Base-by-base conservation (phyloP, 2,113 vertebrate species). In the Tragulus kanchil region DNA sequence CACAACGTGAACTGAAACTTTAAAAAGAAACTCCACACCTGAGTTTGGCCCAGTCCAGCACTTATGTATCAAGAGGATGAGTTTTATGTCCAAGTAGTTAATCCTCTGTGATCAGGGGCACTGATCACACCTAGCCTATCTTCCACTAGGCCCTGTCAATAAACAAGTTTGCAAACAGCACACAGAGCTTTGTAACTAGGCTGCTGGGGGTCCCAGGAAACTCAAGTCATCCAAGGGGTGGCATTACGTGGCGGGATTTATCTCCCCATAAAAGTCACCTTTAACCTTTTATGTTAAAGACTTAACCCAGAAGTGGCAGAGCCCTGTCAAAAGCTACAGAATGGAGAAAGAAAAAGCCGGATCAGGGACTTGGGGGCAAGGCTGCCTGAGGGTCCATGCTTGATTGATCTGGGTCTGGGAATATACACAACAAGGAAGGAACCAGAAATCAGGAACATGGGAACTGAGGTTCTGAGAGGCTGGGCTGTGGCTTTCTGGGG, bases 261-360 rank as follows among this genome's bases (percentile, higher is more conserved):
- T 19, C 54, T 77, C 36, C 36, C 36, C 36, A 36, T 36, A 36
- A 36, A 36, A 36, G 58, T 48, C 12, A 65, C 59, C 50, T 87
- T 67, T 93, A 86, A 86, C 52, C 64, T 87, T 82, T n/a, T 45
- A 92, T 26, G 36, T 59, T 87, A 25, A 94, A 75, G 82, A 79
- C 36, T 91, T 92, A 90, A 85, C 89, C 79, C 75, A 17, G 42
- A 87, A 79, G 52, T 78, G 87, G 91, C 67, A 96, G 52, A 90
- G 85, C 67, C 62, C 62, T 17, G 31, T 91, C 69, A 36, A 79
- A 95, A 88, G 23, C 50, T 13, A 65, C 0, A 86, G 23, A n/a
- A 89, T 42, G 12, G 67, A 84, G 81, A 67, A 67, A 89, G 58
- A 61, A 71, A 67, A 67, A 89, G 58, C 56, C 26, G 50, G 54